Evolutionary conservation across 2,113 vertebrate genomes (phyloP).

Genomic region (Rutilus rutilus): DNA sequence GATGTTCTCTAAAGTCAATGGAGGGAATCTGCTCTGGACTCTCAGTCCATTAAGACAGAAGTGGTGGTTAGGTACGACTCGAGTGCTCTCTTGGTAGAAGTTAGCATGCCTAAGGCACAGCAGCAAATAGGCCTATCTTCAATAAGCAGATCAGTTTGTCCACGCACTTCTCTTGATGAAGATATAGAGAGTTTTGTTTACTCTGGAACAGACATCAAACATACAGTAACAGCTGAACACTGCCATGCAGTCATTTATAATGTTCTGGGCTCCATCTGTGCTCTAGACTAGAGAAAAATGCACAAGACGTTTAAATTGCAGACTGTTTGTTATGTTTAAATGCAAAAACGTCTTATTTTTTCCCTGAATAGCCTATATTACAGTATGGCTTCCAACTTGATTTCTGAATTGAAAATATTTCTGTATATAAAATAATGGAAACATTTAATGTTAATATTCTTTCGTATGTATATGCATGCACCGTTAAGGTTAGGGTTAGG

Average conservation of each 20-base stretch:
- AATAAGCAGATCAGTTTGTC: not conserved
- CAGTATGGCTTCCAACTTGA: too few relatives aligned
- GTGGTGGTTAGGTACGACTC: not conserved
- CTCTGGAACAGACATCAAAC: not conserved
- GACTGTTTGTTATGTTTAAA: not conserved
- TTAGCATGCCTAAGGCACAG: too few relatives aligned
- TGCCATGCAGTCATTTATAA: not conserved
- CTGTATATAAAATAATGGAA: not conserved
- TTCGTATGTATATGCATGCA: not conserved
- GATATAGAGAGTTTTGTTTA: not conserved
- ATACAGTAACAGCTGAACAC: constrained; percentile 13
- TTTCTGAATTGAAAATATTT: not conserved
- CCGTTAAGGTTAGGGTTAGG: not conserved
- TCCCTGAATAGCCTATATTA: not conserved
- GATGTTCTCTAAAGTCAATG: not conserved
- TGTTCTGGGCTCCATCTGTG: constrained; percentile 11
- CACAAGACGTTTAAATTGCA: not conserved
- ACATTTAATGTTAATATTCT: not conserved
- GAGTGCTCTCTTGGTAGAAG: not conserved
- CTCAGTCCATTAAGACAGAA: not conserved
- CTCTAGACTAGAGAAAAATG: not conserved
- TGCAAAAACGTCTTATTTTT: not conserved
- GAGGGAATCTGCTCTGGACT: not conserved
- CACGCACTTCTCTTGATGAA: not conserved
- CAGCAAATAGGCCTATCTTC: not conserved